Percentiles rank a stretch among this genome's conserved stretches.
Conservation (phyloP, 2,888 invertebrate genomes). For the Poecilus cupreus region DNA sequence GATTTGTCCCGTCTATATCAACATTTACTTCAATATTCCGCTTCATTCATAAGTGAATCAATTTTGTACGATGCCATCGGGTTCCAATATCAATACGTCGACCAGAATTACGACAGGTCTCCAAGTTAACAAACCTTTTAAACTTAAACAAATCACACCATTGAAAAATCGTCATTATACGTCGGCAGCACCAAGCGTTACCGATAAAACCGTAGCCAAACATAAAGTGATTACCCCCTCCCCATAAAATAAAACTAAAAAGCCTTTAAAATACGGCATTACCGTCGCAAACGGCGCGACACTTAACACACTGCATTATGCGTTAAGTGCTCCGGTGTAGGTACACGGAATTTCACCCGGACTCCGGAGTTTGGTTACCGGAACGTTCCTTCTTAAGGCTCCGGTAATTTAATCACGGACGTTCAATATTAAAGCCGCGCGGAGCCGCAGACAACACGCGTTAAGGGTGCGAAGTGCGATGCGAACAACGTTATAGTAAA, state of each 20-base stretch:
- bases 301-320: conserved; percentile 44
- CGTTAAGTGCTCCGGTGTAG: conserved; percentile 32
- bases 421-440: conserved; percentile 48
- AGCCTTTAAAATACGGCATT: conserved; percentile 41
- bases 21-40: no score
- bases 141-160: no score
- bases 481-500: not conserved
- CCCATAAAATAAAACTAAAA: conserved; percentile 18
- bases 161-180: no score
- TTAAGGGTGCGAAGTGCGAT: not conserved
- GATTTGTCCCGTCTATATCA: no score
- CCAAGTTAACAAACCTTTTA: no score
- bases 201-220: not conserved
- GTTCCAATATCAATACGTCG: no score
- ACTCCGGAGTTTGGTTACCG: conserved; percentile 40
- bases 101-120: no score
- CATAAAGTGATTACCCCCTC: conserved; percentile 19
- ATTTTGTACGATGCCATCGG: no score
- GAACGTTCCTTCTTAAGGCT: conserved; percentile 37
- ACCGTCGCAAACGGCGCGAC: conserved; percentile 22
- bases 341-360: no score
- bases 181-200: no score
- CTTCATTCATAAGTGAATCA: no score
- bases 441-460: conserved; percentile 40
- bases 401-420: conserved; percentile 46